Percentiles rank a stretch among this genome's conserved stretches.
Evolutionary conservation across 2,888 invertebrate species (phyloP).

Genomic region (Diaperis boleti): DNA sequence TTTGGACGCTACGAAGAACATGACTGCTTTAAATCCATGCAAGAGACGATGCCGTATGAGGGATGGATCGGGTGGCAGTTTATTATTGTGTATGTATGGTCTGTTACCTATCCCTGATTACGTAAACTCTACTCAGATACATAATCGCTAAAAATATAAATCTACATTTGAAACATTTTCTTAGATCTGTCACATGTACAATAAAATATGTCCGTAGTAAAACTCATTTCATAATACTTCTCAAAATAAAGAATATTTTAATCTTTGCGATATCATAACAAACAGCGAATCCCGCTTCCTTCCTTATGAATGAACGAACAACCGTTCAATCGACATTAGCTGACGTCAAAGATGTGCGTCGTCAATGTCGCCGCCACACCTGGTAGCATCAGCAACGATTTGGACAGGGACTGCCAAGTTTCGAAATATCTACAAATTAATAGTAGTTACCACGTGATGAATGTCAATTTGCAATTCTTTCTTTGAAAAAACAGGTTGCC

Average conservation of each 20-base stretch:
- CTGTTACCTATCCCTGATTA: constrained; percentile 26
- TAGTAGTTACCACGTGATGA: constrained; percentile 6
- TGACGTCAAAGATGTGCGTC: constrained; percentile 28
- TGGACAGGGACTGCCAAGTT: constrained; percentile 12
- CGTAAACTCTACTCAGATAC: constrained; percentile 25
- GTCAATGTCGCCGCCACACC: constrained; percentile 32
- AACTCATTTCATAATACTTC: not conserved
- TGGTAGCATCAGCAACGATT: constrained; percentile 24
- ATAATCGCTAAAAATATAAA: constrained; percentile 31
- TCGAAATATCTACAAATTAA: constrained; percentile 17
- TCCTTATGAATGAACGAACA: constrained; percentile 34
- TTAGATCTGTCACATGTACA: constrained; percentile 2
- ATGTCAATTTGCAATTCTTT: not conserved
- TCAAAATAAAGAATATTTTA: constrained; percentile 7
- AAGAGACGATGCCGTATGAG: constrained; percentile 28
- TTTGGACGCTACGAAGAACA: constrained; percentile 42
- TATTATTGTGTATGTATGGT: constrained; percentile 33
- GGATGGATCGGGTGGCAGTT: constrained; percentile 34
- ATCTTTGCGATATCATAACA: constrained; percentile 1
- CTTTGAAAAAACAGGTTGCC: not conserved
- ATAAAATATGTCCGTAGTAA: not conserved
- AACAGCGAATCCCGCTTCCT: constrained; percentile 15
- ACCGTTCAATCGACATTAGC: constrained; percentile 23
- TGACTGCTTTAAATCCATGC: constrained; percentile 39
- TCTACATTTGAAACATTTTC: constrained; percentile 12